phyloP scores from a whole-genome alignment of 2,113 vertebrate species.

The Scalopus aquaticus region DNA sequence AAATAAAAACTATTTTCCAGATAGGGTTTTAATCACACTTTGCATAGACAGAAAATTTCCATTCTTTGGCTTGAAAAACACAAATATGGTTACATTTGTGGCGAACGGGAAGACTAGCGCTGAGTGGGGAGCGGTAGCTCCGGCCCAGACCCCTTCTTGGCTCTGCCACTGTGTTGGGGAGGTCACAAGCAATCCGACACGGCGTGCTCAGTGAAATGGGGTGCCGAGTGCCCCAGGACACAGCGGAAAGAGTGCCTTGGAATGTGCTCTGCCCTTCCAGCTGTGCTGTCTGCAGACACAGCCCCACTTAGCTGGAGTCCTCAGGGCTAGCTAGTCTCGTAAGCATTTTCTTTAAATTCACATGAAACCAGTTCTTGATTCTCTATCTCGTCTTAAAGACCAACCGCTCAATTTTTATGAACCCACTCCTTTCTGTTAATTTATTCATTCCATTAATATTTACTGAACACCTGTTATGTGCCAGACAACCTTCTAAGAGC shows the following conservation, averaged over 20 bases:
- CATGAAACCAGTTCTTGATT: not conserved
- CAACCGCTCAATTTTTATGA: not conserved
- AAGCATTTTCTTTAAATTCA: not conserved
- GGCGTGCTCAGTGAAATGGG: not conserved
- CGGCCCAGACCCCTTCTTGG: not conserved
- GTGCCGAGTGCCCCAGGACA: not conserved
- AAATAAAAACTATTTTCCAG: not conserved
- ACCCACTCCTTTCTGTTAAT: not conserved
- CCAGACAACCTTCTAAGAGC: not conserved
- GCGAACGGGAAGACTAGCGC: not conserved
- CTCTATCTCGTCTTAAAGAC: not conserved
- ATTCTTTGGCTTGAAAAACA: not conserved
- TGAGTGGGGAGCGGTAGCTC: not conserved
- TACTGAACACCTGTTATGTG: not conserved
- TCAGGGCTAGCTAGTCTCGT: not conserved
- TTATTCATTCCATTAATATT: not conserved
- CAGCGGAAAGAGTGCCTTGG: not conserved
- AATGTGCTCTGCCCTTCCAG: accelerated
- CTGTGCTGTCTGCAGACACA: too few species aligned
- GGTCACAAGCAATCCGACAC: too few species aligned
- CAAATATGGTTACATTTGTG: not conserved
- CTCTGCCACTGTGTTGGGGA: not conserved
- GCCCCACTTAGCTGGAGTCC: not conserved
- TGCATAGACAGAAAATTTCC: not conserved
- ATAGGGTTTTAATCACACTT: not conserved